Evolutionary conservation across 2,797 vertebrate species (phyloP).

Genomic region (Notoglanidium macrostoma): DNA sequence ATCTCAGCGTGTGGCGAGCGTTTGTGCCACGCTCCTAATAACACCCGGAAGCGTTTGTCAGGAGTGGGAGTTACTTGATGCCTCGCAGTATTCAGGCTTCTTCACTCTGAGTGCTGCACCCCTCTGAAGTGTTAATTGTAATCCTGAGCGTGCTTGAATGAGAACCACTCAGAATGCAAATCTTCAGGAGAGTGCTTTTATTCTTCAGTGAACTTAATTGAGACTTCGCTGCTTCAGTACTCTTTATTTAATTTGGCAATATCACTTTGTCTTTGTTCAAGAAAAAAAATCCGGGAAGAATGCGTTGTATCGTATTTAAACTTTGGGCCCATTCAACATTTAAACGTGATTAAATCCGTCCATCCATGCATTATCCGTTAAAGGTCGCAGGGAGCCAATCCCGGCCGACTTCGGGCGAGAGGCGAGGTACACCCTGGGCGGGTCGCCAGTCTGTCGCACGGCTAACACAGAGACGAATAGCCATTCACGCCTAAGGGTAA

Average conservation of each 20-base stretch:
- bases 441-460: no score
- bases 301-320: not conserved
- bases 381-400: no score
- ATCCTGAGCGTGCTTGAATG: conserved; percentile 37
- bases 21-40: conserved; percentile 6
- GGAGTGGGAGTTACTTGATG: conserved; percentile 45
- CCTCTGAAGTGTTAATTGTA: conserved; percentile 53
- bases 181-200: conserved; percentile 19
- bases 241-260: conserved; percentile 15
- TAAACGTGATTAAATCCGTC: not conserved
- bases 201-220: conserved; percentile 27
- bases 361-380: no score
- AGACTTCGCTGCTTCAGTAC: conserved; percentile 1
- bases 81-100: conserved; percentile 30
- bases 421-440: no score
- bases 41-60: conserved; percentile 28
- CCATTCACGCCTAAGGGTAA: no score
- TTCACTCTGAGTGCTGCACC: conserved; percentile 44
- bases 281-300: not conserved
- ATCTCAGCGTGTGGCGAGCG: conserved; percentile 14
- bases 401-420: no score
- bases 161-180: conserved; percentile 18
- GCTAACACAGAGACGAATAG: not conserved
- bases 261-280: not conserved
- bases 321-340: not conserved